Conservation (phyloP, 1,140 invertebrate species). For the Pygmarrhopalites habei region DNA sequence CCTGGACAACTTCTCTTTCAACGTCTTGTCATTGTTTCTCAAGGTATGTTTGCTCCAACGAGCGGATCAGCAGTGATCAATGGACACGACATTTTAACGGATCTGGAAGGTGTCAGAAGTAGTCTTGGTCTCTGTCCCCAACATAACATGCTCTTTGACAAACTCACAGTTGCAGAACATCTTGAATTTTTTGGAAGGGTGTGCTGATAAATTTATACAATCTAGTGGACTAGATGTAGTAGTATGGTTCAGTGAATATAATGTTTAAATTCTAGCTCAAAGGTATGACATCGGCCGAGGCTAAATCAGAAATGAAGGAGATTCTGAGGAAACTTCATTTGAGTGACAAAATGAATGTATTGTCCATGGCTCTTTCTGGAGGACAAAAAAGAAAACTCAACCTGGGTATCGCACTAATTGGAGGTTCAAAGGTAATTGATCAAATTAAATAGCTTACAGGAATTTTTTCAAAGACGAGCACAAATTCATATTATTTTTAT, state of each 20-base stretch:
- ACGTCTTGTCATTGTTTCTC: not conserved
- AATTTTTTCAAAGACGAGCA: too few species aligned
- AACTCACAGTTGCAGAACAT: constrained; percentile 83
- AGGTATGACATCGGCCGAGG: constrained; percentile 42
- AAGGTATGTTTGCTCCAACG: constrained; percentile 62
- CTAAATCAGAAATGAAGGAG: constrained; percentile 42
- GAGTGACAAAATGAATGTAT: constrained; percentile 47
- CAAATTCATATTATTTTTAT: too few species aligned
- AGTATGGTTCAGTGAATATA: too few species aligned
- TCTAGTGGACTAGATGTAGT: too few species aligned
- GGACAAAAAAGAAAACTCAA: constrained; percentile 52
- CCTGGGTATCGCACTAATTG: constrained; percentile 50
- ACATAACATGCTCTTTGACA: constrained; percentile 87
- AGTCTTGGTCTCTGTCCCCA: constrained; percentile 86
- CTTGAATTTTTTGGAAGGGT: constrained; percentile 75
- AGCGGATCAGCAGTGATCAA: constrained; percentile 61
- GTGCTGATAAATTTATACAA: too few species aligned
- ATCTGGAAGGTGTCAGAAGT: constrained; percentile 54
- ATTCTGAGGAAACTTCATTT: constrained; percentile 46
- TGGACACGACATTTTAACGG: constrained; percentile 57
- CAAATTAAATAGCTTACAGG: not conserved
- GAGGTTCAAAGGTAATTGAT: constrained; percentile 42
- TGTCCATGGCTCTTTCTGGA: constrained; percentile 48
- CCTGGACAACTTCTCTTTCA: not conserved
- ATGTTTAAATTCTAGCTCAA: constrained; percentile 50